phyloP scores from a whole-genome alignment of 1,140 invertebrate genomes.

The Eupristina koningsbergeri region DNA sequence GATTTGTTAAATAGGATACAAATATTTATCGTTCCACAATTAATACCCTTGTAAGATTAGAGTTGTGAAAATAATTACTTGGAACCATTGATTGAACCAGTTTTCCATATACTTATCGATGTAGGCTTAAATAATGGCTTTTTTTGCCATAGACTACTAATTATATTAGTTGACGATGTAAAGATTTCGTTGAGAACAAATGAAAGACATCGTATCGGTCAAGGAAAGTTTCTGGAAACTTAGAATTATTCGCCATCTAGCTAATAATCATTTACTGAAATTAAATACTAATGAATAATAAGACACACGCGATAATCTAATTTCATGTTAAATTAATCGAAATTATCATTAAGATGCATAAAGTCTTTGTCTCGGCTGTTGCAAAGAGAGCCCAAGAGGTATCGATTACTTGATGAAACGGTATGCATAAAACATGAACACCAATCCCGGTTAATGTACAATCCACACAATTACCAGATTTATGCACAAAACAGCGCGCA shows the following conservation, averaged over 20 bases:
- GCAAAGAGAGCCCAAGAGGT: background rate
- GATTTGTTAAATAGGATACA: background rate
- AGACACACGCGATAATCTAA: background rate
- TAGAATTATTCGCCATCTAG: background rate
- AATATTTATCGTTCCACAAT: background rate
- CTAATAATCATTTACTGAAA: slow-evolving; percentile 34
- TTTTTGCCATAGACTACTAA: slow-evolving; percentile 10
- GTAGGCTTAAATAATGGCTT: background rate
- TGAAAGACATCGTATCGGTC: background rate
- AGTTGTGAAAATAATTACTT: background rate
- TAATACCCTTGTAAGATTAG: background rate
- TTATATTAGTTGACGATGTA: background rate
- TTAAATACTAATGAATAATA: slow-evolving; percentile 27
- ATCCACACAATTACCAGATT: background rate
- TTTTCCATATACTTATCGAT: background rate
- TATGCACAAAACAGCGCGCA: background rate
- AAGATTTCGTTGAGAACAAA: slow-evolving; percentile 17
- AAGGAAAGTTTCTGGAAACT: background rate
- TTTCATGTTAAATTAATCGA: background rate
- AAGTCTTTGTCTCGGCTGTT: background rate
- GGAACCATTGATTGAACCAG: background rate
- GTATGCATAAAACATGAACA: too few species aligned
- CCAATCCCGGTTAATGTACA: background rate
- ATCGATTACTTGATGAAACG: background rate
- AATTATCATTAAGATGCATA: too few species aligned